Evolutionary conservation across 2,888 invertebrate species (phyloP), one percentile per base, ranked within the genome.

Genomic region (Syritta pipiens): DNA sequence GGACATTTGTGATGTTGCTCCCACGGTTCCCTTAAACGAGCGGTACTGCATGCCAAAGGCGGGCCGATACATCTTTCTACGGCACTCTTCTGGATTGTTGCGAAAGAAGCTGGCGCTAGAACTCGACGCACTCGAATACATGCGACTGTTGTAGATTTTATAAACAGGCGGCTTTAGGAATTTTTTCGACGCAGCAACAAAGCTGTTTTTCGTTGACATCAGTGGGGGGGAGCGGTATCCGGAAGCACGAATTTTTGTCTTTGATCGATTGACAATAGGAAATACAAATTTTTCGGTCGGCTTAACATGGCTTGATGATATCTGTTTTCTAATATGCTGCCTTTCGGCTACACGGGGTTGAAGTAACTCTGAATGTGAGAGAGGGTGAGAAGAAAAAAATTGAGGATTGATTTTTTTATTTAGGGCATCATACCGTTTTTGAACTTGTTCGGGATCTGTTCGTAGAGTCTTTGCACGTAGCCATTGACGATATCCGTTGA

Each of bases 381-480:
- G 10, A 20, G 6, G 9, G 4, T 32, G 5, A 20, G 17, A 20
- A 28, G 14, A 20, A n/a, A 28, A 19, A 6, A 12, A 44, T 22
- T 17, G 4, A 7, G 24, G 7, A 14, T 22, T 17, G n/a, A 19
- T n/a, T 6, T 7, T 19, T 0, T 0, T 4, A 12, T 7, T 4
- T 3, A 1, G 10, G 1, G n/a, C 32, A 10, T 0, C 67, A 68
- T 77, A 83, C 84, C 83, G 48, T 75, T 81, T 37, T 76, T 81
- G 20, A 83, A 83, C 14, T 75, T 81, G 4, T 81, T 42, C 1
- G 83, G 84, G 53, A 82, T 67, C 69, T 83, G 82, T 40, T 83
- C 82, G 26, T 84, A 84, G 17, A 84, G 68, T 37, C 82, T 77
- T 22, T 84, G 81, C n/a, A 84, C 83, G 30, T 81, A 84, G 7